Conservation (phyloP, 2,113 vertebrate genomes). For the Corythaixoides concolor region DNA sequence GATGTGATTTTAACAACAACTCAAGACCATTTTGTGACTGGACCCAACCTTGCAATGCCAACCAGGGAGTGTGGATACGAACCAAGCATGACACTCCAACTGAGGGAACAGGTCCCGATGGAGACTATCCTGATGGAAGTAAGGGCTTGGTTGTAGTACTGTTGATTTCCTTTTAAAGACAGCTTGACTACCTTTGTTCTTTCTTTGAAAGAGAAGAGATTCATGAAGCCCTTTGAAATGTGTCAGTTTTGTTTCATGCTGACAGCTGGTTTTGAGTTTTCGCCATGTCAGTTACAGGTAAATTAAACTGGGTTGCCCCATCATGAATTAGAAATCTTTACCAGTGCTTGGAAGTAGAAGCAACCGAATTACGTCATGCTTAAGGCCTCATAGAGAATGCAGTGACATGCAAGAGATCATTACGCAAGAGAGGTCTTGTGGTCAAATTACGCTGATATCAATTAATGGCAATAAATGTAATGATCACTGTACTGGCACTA, state of each 20-base stretch:
- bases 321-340: neutral
- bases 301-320: neutral
- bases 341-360: neutral
- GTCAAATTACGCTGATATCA: neutral
- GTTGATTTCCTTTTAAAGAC: neutral
- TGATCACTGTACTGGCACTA: neutral
- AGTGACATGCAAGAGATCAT: neutral
- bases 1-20: conserved; percentile 78
- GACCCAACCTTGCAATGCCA: conserved; percentile 63
- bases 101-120: conserved; percentile 67
- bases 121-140: conserved; percentile 71
- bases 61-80: conserved; percentile 66
- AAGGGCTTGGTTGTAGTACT: neutral
- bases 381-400: neutral
- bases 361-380: neutral
- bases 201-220: neutral
- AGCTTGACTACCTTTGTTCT: neutral
- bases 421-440: neutral
- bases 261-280: neutral
- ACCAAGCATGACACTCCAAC: conserved; percentile 64
- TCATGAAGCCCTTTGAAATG: neutral
- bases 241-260: neutral
- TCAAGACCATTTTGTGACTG: conserved; percentile 78
- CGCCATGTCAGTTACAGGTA: accelerated
- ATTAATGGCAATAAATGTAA: neutral